A percentile compares a stretch with the other conserved stretches of the same genome.
These are phyloP conservation scores for Chesias legatella DNA, from an alignment of 2,888 invertebrate genomes.

Conservation along the genomic window DNA sequence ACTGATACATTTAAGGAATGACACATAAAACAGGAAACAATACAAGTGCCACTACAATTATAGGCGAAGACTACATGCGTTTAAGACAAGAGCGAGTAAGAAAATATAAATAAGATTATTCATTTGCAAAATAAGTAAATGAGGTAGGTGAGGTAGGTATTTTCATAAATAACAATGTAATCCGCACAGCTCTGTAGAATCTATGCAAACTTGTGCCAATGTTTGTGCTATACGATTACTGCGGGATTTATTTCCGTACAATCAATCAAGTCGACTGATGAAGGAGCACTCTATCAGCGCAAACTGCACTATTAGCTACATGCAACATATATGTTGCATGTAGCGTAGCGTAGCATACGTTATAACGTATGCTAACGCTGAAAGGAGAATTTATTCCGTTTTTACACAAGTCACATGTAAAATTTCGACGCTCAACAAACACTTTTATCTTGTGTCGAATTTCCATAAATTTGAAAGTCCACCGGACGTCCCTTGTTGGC, in stretches of 20 bases:
- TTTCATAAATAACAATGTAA: conserved; percentile 29
- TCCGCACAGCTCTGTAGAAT: conserved; percentile 19
- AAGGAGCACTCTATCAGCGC: conserved; percentile 54
- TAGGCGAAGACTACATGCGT: too few relatives aligned
- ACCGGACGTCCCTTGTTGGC: conserved; percentile 56
- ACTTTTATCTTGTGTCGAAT: conserved; percentile 61
- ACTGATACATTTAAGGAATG: too few relatives aligned
- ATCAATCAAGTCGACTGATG: conserved; percentile 68
- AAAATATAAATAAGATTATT: too few relatives aligned
- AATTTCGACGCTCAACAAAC: conserved; percentile 54
- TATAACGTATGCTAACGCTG: conserved; percentile 46
- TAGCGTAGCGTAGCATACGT: too few relatives aligned
- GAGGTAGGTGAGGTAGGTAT: conserved; percentile 21
- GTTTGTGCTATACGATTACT: conserved; percentile 35
- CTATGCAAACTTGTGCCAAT: conserved; percentile 33
- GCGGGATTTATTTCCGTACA: conserved; percentile 66
- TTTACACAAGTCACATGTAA: conserved; percentile 44
- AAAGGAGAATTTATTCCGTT: conserved; percentile 40
- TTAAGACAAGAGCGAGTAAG: too few relatives aligned
- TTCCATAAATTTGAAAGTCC: conserved; percentile 66
- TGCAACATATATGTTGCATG: too few relatives aligned
- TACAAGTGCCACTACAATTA: too few relatives aligned
- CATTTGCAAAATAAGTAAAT: too few relatives aligned
- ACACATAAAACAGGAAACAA: too few relatives aligned
- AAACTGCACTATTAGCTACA: conserved; percentile 41